Percentiles rank a stretch among this genome's conserved stretches.
These are phyloP conservation scores for Emesis russula DNA, from an alignment of 2,888 invertebrate species.

Conservation along the genomic window DNA sequence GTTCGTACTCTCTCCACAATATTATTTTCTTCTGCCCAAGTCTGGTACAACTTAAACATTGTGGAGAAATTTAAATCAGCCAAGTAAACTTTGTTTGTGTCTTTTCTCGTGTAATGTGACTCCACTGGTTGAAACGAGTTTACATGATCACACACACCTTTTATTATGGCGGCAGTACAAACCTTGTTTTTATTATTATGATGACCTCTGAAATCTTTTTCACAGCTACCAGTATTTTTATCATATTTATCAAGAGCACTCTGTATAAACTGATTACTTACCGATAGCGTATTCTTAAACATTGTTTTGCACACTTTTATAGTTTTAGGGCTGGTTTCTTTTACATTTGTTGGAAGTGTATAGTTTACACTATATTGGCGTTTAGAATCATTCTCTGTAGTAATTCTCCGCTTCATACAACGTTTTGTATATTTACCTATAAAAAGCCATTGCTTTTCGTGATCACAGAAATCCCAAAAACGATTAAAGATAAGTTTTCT, in stretches of 20 bases:
- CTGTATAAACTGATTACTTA: constrained; percentile 15
- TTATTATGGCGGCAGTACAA: constrained; percentile 7
- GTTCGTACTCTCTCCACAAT: too few species aligned
- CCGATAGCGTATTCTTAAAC: constrained; percentile 8
- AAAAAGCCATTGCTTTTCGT: constrained; percentile 12
- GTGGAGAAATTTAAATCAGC: too few species aligned
- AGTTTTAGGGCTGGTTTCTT: constrained; percentile 15
- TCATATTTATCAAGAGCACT: constrained; percentile 12
- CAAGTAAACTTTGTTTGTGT: too few species aligned
- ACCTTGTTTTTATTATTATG: not conserved
- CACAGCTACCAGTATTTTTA: constrained; percentile 12
- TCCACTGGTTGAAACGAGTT: too few species aligned
- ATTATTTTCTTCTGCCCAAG: too few species aligned
- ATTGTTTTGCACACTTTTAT: not conserved
- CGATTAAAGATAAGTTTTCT: constrained; percentile 8
- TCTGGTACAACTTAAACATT: too few species aligned
- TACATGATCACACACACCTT: too few species aligned
- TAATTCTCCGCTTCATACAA: constrained; percentile 6
- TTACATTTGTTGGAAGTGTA: constrained; percentile 9
- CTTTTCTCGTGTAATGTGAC: too few species aligned
- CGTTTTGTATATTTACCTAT: constrained; percentile 15
- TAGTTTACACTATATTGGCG: not conserved
- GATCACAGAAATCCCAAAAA: constrained; percentile 2
- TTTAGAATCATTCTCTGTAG: constrained; percentile 9
- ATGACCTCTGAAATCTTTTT: constrained; percentile 15